These are phyloP conservation scores for Sebastes flavidus DNA, from an alignment of 2,797 vertebrate genomes.

Conservation along the genomic window DNA sequence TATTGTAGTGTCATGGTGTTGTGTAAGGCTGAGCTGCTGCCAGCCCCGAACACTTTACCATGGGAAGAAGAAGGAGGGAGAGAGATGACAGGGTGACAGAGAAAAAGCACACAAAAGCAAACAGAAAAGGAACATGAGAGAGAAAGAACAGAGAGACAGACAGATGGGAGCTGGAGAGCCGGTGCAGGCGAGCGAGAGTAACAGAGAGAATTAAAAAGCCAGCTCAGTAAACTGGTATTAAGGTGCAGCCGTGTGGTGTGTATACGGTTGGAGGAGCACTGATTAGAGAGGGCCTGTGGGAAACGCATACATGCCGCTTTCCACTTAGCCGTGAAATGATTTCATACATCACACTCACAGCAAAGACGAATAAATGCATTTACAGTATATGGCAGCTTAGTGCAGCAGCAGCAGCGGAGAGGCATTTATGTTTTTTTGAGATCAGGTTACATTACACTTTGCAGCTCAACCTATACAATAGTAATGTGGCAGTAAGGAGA, in stretches of 20 bases:
- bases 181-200: conserved; percentile 36
- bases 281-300: conserved; percentile 72
- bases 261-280: conserved; percentile 67
- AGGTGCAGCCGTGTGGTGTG: conserved; percentile 71
- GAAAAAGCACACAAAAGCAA: conserved; percentile 15
- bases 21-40: conserved; percentile 27
- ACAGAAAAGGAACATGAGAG: conserved; percentile 11
- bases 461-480: conserved; percentile 5
- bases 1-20: conserved; percentile 10
- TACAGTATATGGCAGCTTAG: conserved; percentile 40
- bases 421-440: neutral
- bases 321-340: conserved; percentile 74
- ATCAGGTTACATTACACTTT: conserved; percentile 18
- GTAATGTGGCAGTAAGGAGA: neutral
- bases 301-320: conserved; percentile 64
- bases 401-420: neutral
- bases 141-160: conserved; percentile 33
- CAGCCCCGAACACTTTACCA: conserved; percentile 17
- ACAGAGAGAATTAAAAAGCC: conserved; percentile 63
- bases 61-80: conserved; percentile 1
- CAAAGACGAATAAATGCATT: conserved; percentile 56
- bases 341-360: conserved; percentile 67
- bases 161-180: conserved; percentile 54
- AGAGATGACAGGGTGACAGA: conserved; percentile 26
- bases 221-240: conserved; percentile 72